phyloP scores from a whole-genome alignment of 2,888 invertebrate genomes.

The Prenolepis imparis region DNA sequence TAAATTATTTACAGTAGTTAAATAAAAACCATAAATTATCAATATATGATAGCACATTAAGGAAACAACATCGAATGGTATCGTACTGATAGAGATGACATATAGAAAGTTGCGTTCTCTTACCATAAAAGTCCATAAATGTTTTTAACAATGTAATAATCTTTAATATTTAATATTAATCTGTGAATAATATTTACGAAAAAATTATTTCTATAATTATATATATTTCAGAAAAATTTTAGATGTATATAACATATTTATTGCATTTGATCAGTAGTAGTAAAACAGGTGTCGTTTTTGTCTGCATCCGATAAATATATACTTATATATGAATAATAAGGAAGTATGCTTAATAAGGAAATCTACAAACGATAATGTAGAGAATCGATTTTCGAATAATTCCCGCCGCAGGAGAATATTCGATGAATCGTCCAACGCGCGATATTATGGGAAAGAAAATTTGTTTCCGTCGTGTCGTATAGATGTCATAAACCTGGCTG shows the following conservation, averaged over 20 bases:
- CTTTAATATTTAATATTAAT: background rate
- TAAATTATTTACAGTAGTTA: constrained; percentile 22
- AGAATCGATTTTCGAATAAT: background rate
- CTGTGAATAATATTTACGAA: background rate
- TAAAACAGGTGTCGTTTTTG: constrained; percentile 14
- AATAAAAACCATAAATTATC: background rate
- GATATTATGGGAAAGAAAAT: constrained; percentile 38
- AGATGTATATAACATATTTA: background rate
- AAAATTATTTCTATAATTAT: background rate
- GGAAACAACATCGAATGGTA: background rate
- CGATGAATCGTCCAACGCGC: constrained; percentile 1
- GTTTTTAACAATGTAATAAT: background rate
- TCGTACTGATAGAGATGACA: background rate
- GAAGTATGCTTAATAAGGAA: too few relatives aligned
- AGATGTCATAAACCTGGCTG: constrained; percentile 47
- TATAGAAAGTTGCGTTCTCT: background rate
- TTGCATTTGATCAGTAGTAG: background rate
- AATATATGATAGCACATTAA: constrained; percentile 1
- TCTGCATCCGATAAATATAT: background rate
- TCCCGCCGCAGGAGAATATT: background rate
- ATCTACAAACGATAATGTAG: constrained; percentile 7
- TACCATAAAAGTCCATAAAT: background rate
- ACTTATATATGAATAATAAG: background rate
- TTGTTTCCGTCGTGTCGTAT: constrained; percentile 23
- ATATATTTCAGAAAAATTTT: background rate